Conservation (phyloP, 92 coral and sea anemone species). For the Scolanthus callimorphus region DNA sequence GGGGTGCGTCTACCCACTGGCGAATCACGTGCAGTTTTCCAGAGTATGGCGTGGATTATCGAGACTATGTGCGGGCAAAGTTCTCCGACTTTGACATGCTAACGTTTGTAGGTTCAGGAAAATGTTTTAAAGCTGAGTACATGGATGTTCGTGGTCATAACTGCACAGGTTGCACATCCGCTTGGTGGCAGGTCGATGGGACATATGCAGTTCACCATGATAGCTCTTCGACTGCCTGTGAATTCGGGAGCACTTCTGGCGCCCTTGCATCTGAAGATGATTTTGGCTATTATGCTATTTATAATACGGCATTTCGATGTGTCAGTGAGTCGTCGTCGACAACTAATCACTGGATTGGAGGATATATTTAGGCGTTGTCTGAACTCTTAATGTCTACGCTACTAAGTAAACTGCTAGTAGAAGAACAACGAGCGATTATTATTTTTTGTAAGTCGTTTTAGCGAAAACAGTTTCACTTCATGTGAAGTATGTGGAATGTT, state of each 20-base stretch:
- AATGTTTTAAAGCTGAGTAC: slow-evolving; percentile 13
- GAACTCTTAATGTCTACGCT: too few species aligned
- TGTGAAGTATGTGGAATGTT: too few species aligned
- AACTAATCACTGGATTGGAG: slow-evolving; percentile 25
- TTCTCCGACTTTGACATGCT: slow-evolving; percentile 26
- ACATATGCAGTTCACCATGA: slow-evolving; percentile 18
- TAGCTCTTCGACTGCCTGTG: background rate
- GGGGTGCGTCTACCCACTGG: slow-evolving; percentile 40
- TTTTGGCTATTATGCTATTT: slow-evolving; percentile 8
- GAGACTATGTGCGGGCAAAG: slow-evolving; percentile 31
- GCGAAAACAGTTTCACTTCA: too few species aligned
- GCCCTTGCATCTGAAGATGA: slow-evolving; percentile 3
- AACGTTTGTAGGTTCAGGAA: slow-evolving; percentile 2
- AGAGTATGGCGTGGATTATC: slow-evolving; percentile 13
- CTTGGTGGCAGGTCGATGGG: slow-evolving; percentile 18
- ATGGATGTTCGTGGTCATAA: slow-evolving; percentile 32
- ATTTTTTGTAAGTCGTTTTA: too few species aligned
- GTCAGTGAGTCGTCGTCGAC: background rate
- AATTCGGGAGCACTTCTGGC: slow-evolving; percentile 14
- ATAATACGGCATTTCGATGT: slow-evolving; percentile 8
- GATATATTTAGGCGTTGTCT: background rate
- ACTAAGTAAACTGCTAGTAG: too few species aligned
- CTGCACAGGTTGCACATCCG: slow-evolving; percentile 16
- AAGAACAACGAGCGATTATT: too few species aligned
- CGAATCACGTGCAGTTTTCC: slow-evolving; percentile 41